phyloP scores from a whole-genome alignment of 2,113 vertebrate genomes.

The Ammospiza nelsoni region DNA sequence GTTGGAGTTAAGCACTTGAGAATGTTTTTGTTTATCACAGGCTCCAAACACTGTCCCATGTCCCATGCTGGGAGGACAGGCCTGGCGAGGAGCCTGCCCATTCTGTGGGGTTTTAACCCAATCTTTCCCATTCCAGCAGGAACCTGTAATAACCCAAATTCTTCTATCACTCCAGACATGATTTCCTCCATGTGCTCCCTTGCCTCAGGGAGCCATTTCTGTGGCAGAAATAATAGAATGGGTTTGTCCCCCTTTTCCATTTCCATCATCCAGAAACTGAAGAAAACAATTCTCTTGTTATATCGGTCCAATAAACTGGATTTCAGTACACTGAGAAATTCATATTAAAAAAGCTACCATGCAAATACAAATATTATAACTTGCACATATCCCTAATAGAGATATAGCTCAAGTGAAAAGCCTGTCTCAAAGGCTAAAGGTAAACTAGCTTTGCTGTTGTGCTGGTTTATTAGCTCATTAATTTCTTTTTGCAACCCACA shows the following conservation, averaged over 20 bases:
- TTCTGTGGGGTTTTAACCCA: neutral
- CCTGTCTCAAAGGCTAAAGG: slow-evolving; percentile 36
- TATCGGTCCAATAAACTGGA: neutral
- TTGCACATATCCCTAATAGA: neutral
- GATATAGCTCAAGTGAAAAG: slow-evolving; percentile 54
- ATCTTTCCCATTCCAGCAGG: neutral
- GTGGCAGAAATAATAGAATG: neutral
- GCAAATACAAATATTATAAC: slow-evolving; percentile 17
- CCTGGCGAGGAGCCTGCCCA: neutral
- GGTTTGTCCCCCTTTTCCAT: neutral
- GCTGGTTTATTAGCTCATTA: slow-evolving; percentile 57
- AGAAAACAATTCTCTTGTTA: slow-evolving; percentile 1
- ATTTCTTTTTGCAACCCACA: slow-evolving; percentile 15
- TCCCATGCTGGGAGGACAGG: neutral
- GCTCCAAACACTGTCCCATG: neutral
- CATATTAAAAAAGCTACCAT: neutral
- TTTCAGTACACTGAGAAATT: neutral
- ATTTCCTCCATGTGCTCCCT: neutral
- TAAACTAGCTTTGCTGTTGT: slow-evolving; percentile 38
- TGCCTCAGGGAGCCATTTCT: slow-evolving; percentile 3
- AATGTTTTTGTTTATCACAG: neutral
- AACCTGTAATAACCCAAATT: neutral
- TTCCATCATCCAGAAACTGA: neutral
- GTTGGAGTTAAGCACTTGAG: neutral
- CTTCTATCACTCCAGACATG: neutral